Percentiles rank a stretch among this genome's conserved stretches.
Evolutionary conservation across 2,113 vertebrate genomes (phyloP).

Genomic region (Podocnemis expansa): DNA sequence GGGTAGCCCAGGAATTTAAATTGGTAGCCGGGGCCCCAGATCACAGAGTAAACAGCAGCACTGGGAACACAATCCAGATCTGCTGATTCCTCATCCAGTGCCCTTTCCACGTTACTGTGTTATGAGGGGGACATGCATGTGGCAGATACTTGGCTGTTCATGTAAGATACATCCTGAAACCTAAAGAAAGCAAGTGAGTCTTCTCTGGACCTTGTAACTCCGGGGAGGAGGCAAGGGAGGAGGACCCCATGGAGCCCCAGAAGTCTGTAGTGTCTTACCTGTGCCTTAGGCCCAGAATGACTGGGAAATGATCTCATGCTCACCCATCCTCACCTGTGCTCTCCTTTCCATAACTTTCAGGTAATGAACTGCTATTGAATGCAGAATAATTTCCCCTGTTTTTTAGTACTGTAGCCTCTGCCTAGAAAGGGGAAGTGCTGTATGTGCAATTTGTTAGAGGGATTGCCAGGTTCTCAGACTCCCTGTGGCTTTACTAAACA

Average conservation of each 20-base stretch:
- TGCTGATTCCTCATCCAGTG: neutral
- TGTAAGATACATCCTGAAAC: neutral
- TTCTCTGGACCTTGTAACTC: neutral
- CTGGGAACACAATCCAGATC: neutral
- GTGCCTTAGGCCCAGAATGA: neutral
- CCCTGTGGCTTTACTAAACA: neutral
- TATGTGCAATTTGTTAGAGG: neutral
- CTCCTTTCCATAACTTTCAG: neutral
- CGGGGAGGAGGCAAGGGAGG: neutral
- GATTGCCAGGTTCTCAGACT: neutral
- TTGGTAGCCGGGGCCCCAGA: no score
- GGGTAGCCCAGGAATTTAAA: no score
- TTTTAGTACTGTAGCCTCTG: neutral
- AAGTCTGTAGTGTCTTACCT: neutral
- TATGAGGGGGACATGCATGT: neutral
- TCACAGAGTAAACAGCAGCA: neutral
- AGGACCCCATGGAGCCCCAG: neutral
- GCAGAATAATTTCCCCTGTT: neutral
- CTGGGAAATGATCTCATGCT: neutral
- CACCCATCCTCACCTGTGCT: neutral
- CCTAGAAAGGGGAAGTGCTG: neutral
- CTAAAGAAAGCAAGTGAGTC: neutral
- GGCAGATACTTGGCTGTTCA: neutral
- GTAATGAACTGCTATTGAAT: neutral
- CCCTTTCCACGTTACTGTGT: neutral